Evolutionary conservation across 2,797 vertebrate species (phyloP), one percentile per base, ranked within the genome.

Genomic region (Mallotus villosus): DNA sequence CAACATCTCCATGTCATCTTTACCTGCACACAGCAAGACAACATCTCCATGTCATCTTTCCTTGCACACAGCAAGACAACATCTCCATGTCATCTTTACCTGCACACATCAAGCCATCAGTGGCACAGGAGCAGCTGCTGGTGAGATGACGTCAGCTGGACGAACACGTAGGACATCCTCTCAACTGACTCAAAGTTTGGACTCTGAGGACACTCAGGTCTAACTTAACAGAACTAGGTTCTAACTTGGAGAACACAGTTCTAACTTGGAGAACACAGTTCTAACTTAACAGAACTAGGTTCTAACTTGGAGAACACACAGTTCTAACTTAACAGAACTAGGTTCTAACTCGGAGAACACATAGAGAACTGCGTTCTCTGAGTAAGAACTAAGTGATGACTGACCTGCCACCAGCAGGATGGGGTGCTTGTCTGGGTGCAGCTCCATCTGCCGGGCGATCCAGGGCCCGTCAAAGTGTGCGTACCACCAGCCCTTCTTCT

Each of bases 1-100:
- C n/a, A n/a, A 99, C 97, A 99, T 99, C 90, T 99, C 97, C 94
- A 98, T 96, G 79, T 99, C 97, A 65, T 99, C 97, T 80, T 99
- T 99, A 11, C 97, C 97, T 99, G 88, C 0, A 29, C 34, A 63
- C 11, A 11, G 2, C 1, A 12, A n/a, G n/a, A n/a, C n/a, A n/a
- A 99, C 97, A 99, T 99, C 90, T 99, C 97, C 94, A 98, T 96
- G 79, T 99, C 97, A 65, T 99, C 97, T 80, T 99, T 99, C 12
- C 97, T 97, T 99, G 88, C 0, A 29, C 34, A 63, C 11, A 11
- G 2, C 1, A 12, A n/a, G n/a, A n/a, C n/a, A n/a, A 99, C 97
- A 99, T 99, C 90, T 99, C 97, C 94, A 98, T 96, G 79, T 99
- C 97, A 65, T 99, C 97, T 80, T 99, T 99, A 11, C 97, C 97